Conservation (phyloP, 2,113 vertebrate species). For the Nothocercus nigrocapillus region DNA sequence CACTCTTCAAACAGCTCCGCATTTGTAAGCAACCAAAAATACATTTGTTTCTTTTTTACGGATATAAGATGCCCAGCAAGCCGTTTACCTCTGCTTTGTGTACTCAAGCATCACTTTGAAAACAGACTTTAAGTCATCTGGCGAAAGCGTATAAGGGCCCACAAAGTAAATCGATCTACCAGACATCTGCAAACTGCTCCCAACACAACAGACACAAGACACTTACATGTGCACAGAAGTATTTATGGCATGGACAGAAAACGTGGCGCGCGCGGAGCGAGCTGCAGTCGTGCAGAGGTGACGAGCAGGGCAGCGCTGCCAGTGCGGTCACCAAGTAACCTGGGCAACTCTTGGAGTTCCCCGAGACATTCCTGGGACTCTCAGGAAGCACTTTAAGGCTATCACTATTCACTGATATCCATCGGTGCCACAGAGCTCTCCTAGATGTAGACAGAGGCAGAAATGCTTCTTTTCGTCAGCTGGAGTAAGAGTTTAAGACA, state of each 20-base stretch:
- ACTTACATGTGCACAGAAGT: background rate
- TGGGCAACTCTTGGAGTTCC: background rate
- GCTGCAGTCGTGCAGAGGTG: background rate
- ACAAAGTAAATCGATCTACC: background rate
- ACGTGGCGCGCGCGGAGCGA: fast-evolving
- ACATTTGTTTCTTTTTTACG: background rate
- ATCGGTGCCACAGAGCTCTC: background rate
- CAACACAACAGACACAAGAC: background rate
- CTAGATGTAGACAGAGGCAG: background rate
- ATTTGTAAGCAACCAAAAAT: background rate
- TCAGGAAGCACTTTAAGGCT: background rate
- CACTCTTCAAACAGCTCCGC: background rate
- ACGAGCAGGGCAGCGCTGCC: background rate
- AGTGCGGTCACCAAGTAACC: too few relatives aligned
- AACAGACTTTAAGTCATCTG: background rate
- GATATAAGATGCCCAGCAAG: background rate
- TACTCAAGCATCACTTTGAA: background rate
- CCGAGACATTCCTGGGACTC: background rate
- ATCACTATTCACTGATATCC: background rate
- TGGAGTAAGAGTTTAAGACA: background rate
- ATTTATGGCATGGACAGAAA: background rate
- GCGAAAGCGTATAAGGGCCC: background rate
- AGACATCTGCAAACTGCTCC: conserved; percentile 18
- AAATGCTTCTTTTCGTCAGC: background rate
- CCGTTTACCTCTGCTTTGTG: background rate